Conservation (phyloP, 2,797 vertebrate species). For the Aphelocoma californica region DNA sequence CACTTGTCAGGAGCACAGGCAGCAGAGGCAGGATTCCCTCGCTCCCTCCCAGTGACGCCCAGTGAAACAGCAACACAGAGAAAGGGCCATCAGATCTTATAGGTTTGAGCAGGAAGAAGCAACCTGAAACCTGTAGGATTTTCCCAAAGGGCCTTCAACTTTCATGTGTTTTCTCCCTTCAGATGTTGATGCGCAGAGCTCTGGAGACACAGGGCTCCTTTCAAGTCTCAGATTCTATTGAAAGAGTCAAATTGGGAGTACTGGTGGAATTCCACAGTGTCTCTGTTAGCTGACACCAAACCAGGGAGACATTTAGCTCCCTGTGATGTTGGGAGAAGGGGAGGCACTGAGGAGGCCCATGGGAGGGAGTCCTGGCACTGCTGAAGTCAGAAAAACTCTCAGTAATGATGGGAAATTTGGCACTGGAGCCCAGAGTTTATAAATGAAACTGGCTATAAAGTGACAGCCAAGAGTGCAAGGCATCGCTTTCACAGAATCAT, state of each 20-base stretch:
- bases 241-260: background rate
- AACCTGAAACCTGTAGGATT: background rate
- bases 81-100: background rate
- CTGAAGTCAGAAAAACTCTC: background rate
- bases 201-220: background rate
- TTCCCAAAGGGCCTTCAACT: background rate
- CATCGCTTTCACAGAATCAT: background rate
- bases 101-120: background rate
- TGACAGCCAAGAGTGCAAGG: background rate
- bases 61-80: background rate
- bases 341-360: rapidly evolving
- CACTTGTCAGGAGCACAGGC: background rate
- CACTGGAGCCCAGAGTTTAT: background rate
- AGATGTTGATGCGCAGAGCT: background rate
- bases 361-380: background rate
- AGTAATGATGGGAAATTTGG: background rate
- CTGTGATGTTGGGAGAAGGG: background rate
- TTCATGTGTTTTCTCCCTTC: slow-evolving; percentile 2
- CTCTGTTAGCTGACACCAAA: background rate
- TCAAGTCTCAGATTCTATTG: slow-evolving; percentile 3
- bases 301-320: background rate
- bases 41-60: background rate
- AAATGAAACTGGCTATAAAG: background rate
- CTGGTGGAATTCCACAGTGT: background rate
- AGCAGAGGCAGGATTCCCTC: background rate